Conservation (phyloP, 1,140 invertebrate genomes). For the Aphaenogaster rudis region DNA sequence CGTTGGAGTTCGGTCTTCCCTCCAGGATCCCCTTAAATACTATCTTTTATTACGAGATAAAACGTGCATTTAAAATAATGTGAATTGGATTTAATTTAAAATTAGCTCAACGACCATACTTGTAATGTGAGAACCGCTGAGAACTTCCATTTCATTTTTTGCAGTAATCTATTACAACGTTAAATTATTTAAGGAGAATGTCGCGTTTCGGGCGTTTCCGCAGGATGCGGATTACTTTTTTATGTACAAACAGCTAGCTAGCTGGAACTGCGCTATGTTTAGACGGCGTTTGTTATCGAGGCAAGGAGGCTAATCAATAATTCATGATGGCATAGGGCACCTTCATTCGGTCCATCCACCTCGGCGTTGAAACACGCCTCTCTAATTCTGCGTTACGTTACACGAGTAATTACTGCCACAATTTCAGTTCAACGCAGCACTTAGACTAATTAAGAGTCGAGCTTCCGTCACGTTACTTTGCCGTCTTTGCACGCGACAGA, state of each 20-base stretch:
- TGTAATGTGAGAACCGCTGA: not conserved
- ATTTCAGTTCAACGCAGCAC: conserved; percentile 51
- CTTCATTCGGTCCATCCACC: conserved; percentile 13
- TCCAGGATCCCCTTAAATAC: too few relatives aligned
- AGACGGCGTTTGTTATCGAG: conserved; percentile 17
- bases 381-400: conserved; percentile 34
- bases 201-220: not conserved
- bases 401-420: conserved; percentile 48
- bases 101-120: not conserved
- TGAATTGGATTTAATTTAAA: not conserved
- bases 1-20: too few relatives aligned
- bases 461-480: not conserved
- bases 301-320: conserved; percentile 58
- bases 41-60: not conserved
- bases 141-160: not conserved
- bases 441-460: conserved; percentile 50
- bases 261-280: not conserved
- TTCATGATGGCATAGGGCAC: conserved; percentile 27
- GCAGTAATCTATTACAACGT: not conserved
- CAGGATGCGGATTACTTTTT: not conserved
- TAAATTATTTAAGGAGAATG: not conserved
- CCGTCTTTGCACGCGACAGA: not conserved
- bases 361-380: conserved; percentile 6
- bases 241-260: not conserved
- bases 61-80: not conserved